A percentile compares a stretch with the other conserved stretches of the same genome.
Evolutionary conservation across 92 coral and sea anemone genomes (phyloP).

Genomic region (Siderastrea radians): DNA sequence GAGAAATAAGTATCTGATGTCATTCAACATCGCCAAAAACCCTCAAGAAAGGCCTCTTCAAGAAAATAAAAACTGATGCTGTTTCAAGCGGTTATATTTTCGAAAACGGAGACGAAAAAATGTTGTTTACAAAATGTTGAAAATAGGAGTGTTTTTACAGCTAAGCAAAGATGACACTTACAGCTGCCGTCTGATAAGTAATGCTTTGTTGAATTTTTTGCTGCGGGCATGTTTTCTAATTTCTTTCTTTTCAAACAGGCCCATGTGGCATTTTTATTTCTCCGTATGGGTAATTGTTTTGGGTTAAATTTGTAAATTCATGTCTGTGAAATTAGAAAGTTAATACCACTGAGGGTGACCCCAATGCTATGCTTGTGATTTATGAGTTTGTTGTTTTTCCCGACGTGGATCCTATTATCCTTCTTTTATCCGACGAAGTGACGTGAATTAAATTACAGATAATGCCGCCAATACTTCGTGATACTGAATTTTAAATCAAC

Average conservation of each 20-base stretch:
- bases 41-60: background rate
- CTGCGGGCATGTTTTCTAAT: slow-evolving; percentile 7
- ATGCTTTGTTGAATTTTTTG: background rate
- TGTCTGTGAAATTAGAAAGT: background rate
- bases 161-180: background rate
- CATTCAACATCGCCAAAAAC: background rate
- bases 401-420: background rate
- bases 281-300: background rate
- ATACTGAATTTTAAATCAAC: background rate
- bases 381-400: slow-evolving; percentile 15
- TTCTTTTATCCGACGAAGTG: background rate
- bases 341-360: background rate
- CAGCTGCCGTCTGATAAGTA: background rate
- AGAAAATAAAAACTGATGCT: background rate
- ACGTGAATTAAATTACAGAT: background rate
- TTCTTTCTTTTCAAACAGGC: background rate
- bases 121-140: too few species aligned
- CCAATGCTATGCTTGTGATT: background rate
- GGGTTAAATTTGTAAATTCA: background rate
- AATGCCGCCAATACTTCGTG: background rate
- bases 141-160: background rate
- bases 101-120: background rate
- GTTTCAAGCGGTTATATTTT: background rate
- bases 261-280: background rate
- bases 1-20: background rate